Evolutionary conservation across 2,888 invertebrate species (phyloP), one percentile per base, ranked within the genome.

Genomic region (Zootermopsis nevadensis): DNA sequence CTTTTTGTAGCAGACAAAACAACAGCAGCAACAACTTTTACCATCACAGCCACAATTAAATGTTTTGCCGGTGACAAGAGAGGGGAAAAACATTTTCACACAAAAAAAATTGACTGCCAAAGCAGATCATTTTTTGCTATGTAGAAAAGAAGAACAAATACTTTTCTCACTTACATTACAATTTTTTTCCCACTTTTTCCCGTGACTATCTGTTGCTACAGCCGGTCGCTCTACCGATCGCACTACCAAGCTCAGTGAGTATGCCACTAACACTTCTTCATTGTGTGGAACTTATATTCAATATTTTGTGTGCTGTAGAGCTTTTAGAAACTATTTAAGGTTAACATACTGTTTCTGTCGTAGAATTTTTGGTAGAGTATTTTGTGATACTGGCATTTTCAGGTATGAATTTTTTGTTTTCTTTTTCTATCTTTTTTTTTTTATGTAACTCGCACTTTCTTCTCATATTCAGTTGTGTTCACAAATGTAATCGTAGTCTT

Each of bases 161-260:
- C 83, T 84, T 84, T 85, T 86, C 84, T 85, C 86, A 86, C 85
- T 86, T 85, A 89, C 89, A 89, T 89, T 89, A 90, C 89, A 86
- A 86, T 87, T 87, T 91, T 91, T 91, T 91, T 91, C 19, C 91
- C 91, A 90, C 84, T 86, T 89, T 90, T 89, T 92, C 92, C 92
- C 92, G 91, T 92, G 92, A 92, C 92, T 93, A 83, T 84, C 93
- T 93, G 92, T 91, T 93, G 93, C 92, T 92, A 92, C 91, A 92
- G 93, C 91, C 92, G 90, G 93, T 93, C 91, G 90, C 91, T 91
- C 93, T 93, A 93, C 92, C 89, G 90, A 92, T 89, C 92, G 92
- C 92, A 93, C 93, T 93, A 93, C 92, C 89, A 89, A 92, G 89
- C 92, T 92, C 92, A 93, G 93, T 93, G 93, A 93, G 93, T 93